These are phyloP conservation scores for Aptenodytes patagonicus DNA, from an alignment of 2,113 vertebrate genomes.

Conservation along the genomic window DNA sequence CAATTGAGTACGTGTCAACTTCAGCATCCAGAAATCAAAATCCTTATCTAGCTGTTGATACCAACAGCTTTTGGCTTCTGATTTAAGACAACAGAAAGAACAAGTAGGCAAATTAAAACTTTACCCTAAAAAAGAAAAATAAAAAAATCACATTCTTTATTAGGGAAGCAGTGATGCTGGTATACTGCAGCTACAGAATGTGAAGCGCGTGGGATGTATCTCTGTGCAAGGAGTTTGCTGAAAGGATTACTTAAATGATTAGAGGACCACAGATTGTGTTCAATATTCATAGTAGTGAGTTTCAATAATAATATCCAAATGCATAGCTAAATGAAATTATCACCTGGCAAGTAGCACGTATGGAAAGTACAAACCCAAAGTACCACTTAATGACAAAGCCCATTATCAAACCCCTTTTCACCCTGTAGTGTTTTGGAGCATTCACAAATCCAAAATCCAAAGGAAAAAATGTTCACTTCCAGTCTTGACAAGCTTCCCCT, in stretches of 20 bases:
- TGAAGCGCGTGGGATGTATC: neutral
- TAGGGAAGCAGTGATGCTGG: neutral
- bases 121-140: neutral
- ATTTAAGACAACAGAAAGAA: neutral
- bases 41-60: neutral
- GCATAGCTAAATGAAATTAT: neutral
- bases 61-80: neutral
- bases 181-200: neutral
- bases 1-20: neutral
- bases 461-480: neutral
- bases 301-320: neutral
- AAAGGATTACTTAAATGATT: neutral
- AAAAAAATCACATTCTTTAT: neutral
- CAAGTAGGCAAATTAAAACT: neutral
- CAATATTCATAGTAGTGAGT: neutral
- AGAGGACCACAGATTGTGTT: neutral
- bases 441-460: neutral
- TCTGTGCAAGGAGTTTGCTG: neutral
- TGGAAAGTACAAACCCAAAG: neutral
- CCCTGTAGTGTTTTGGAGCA: neutral
- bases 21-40: neutral
- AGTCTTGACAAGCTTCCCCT: neutral
- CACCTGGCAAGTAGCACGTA: neutral
- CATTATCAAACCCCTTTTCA: neutral
- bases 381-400: neutral